Evolutionary conservation across 2,888 invertebrate genomes (phyloP), one percentile per base, ranked within the genome.

Genomic region (Deilephila elpenor): DNA sequence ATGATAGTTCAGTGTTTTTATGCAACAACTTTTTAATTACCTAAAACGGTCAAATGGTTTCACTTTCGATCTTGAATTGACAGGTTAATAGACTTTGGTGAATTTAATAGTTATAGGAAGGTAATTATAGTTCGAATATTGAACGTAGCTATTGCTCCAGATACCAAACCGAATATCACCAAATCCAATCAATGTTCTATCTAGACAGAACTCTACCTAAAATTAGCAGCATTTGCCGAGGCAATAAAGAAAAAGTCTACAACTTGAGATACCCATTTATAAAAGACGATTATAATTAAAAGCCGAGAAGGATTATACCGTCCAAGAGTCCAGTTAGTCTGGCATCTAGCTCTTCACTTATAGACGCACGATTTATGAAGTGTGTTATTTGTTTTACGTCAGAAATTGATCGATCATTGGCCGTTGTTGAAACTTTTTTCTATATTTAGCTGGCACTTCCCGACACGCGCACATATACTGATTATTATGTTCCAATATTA

Each of bases 321-420:
- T n/a, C 20, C 64, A 64, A 44, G 11, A 37, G 56, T 67, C 56
- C 25, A 25, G 64, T 64, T 78, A 80, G 81, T 87, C 86, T 84
- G 86, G 88, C 85, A 83, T 80, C 81, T 79, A 80, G 81, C 83
- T 82, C 86, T 85, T 83, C 86, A 86, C 79, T 80, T 79, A 85
- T 86, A 80, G 82, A 81, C 77, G 84, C 86, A 89, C 90, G 88
- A 89, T 89, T 89, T 87, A 89, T 89, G 83, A 82, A 81, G 81
- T 82, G 85, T 87, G 88, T 89, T 93, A 93, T 93, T 93, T 92
- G 91, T 92, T 93, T 90, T 90, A 91, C 90, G 91, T 92, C 91
- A 90, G 87, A 85, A 86, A 87, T 90, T 93, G 91, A 93, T 93
- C 89, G 91, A 93, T 93, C 90, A 91, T 89, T 89, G 88, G 84